Conservation (phyloP, 1,140 invertebrate species). For the Bradysia coprophila region DNA sequence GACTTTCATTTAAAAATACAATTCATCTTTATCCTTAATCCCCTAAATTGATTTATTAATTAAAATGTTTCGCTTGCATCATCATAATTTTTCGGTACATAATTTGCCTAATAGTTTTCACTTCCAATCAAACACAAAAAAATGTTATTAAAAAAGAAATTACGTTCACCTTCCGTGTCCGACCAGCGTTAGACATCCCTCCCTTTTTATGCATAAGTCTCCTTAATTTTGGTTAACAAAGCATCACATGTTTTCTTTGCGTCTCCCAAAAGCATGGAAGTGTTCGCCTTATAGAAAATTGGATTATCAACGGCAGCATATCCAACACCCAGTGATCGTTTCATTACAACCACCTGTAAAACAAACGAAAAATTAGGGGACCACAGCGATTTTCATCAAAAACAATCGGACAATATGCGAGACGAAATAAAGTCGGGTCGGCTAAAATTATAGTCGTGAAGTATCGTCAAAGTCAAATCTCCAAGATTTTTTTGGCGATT, state of each 20-base stretch:
- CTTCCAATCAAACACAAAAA: not conserved
- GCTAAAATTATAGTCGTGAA: too few relatives aligned
- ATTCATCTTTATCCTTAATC: too few relatives aligned
- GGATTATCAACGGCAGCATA: conserved; percentile 79
- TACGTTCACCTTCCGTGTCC: not conserved
- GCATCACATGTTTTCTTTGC: conserved; percentile 84
- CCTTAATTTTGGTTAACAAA: conserved; percentile 39
- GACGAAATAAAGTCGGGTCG: not conserved
- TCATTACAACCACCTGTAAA: conserved; percentile 71
- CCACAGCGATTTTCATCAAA: too few relatives aligned
- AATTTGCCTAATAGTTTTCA: too few relatives aligned
- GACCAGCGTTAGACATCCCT: too few relatives aligned
- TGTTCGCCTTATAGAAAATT: conserved; percentile 82
- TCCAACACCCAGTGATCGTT: conserved; percentile 71
- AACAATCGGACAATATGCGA: not conserved
- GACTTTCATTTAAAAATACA: not conserved
- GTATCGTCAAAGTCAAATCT: too few relatives aligned
- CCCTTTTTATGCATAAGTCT: conserved; percentile 2
- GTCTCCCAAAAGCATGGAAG: conserved; percentile 76
- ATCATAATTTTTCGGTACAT: too few relatives aligned
- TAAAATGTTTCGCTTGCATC: too few relatives aligned
- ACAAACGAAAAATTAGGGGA: too few relatives aligned
- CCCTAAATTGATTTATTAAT: too few relatives aligned
- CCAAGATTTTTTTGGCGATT: too few relatives aligned
- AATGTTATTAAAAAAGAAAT: not conserved